These are phyloP conservation scores for Drosophila greeni DNA, from an alignment of 2,888 invertebrate species.

Conservation along the genomic window DNA sequence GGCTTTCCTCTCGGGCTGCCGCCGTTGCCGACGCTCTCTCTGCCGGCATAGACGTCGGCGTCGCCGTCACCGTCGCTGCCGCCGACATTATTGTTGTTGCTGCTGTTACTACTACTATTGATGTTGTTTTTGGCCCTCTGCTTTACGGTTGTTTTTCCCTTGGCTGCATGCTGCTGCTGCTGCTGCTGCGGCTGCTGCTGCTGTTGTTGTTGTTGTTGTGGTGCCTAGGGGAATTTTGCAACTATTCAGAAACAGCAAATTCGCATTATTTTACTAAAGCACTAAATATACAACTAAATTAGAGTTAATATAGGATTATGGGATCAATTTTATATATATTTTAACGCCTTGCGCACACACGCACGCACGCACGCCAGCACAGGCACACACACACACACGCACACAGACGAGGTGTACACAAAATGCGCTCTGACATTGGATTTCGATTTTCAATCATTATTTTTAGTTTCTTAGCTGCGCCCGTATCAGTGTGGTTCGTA, in stretches of 20 bases:
- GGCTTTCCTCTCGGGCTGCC: constrained; percentile 16
- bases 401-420: constrained; percentile 39
- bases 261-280: constrained; percentile 76
- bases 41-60: constrained; percentile 52
- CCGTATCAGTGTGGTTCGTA: background rate
- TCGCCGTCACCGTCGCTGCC: constrained; percentile 25
- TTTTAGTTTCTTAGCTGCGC: constrained; percentile 3
- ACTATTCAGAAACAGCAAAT: constrained; percentile 82
- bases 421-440: constrained; percentile 39
- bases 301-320: background rate
- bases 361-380: constrained; percentile 8
- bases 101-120: constrained; percentile 4
- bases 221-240: constrained; percentile 79
- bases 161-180: constrained; percentile 13
- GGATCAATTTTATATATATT: constrained; percentile 9
- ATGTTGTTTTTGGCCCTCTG: constrained; percentile 27
- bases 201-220: constrained; percentile 39
- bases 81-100: constrained; percentile 17
- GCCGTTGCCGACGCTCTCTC: constrained; percentile 27
- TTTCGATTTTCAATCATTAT: background rate
- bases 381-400: constrained; percentile 11
- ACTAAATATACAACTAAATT: constrained; percentile 58
- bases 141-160: constrained; percentile 32
- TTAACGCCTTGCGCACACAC: constrained; percentile 12
- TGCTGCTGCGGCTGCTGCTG: constrained; percentile 18